Evolutionary conservation across 2,797 vertebrate genomes (phyloP), one percentile per base, ranked within the genome.

Genomic region (Rhodeus uyekii): DNA sequence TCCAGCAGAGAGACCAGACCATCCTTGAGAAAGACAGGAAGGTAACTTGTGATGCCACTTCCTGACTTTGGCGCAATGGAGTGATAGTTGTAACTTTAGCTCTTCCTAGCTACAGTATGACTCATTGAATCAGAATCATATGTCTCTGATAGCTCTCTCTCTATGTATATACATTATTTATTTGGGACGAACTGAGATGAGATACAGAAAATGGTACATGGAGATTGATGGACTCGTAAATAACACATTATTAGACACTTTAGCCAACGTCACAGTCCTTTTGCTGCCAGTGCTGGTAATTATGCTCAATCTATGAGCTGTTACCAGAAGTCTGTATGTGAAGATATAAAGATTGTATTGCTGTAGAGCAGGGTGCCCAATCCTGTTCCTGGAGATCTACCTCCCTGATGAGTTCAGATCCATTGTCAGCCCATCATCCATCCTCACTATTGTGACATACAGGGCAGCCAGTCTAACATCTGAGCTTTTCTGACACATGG

Each of bases 1-100:
- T 99, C 88, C 98, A 99, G 90, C 98, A 99, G 83, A 96, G 96
- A 92, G 98, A 99, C 92, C 98, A 97, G 91, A 99, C 97, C 64
- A 99, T 99, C 88, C 92, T 99, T 78, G 98, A 99, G 87, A 99
- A 98, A 89, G 98, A 99, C 90, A 95, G 97, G 89, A 99, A 99
- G 97, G 98, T 98, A 74, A 82, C 0, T 53, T 60, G 32, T 65
- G 44, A n/a, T 53, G 36, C 13, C 29, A 32, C 46, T 61, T 76
- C 39, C 53, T 42, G 55, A 27, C 5, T 42, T 58, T 39, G 9
- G 18, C 29, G 3, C 65, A 27, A 16, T n/a, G 19, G 19, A 50
- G 12, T 50, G 29, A 36, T 2, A 14, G 22, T 72, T 72, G 29
- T n/a, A 72, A 19, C 12, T 55, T 1, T 48, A 16, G 7, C 46